Evolutionary conservation across 2,888 invertebrate species (phyloP).

Genomic region (Pandemis cinnamomeana): DNA sequence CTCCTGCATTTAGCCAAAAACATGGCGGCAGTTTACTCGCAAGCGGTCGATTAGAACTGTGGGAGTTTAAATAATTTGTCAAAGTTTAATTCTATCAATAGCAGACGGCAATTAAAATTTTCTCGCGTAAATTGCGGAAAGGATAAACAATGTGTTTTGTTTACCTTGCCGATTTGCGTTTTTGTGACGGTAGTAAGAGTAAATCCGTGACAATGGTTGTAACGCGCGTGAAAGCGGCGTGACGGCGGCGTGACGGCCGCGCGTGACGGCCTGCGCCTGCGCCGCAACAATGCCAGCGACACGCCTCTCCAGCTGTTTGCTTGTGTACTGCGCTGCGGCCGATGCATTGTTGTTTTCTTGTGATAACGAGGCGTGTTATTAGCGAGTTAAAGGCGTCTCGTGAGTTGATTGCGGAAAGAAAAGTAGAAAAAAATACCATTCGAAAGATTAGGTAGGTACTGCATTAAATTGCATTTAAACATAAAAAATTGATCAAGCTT

Average conservation of each 20-base stretch:
- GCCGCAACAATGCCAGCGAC: slow-evolving; percentile 14
- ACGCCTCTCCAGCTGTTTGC: slow-evolving; percentile 13
- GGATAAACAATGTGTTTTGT: slow-evolving; percentile 25
- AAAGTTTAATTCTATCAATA: background rate
- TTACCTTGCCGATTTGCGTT: slow-evolving; percentile 23
- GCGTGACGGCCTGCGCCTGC: slow-evolving; percentile 31
- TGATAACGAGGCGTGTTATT: slow-evolving; percentile 9
- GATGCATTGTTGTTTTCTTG: slow-evolving; percentile 12
- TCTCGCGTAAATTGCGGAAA: slow-evolving; percentile 14
- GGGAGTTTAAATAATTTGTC: background rate
- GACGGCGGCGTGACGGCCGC: slow-evolving; percentile 26
- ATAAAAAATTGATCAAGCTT: no score
- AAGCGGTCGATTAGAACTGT: background rate
- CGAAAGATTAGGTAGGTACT: no score
- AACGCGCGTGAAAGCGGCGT: slow-evolving; percentile 40
- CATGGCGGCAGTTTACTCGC: background rate
- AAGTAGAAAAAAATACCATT: background rate
- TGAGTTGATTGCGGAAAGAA: background rate
- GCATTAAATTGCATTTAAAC: no score
- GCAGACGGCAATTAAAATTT: background rate
- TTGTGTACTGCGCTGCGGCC: background rate
- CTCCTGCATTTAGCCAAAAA: background rate
- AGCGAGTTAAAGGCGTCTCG: slow-evolving; percentile 2
- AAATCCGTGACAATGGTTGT: slow-evolving; percentile 34
- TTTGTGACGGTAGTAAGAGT: slow-evolving; percentile 29